Evolutionary conservation across 1,140 invertebrate genomes (phyloP).

Genomic region (Drosophila nikananu): DNA sequence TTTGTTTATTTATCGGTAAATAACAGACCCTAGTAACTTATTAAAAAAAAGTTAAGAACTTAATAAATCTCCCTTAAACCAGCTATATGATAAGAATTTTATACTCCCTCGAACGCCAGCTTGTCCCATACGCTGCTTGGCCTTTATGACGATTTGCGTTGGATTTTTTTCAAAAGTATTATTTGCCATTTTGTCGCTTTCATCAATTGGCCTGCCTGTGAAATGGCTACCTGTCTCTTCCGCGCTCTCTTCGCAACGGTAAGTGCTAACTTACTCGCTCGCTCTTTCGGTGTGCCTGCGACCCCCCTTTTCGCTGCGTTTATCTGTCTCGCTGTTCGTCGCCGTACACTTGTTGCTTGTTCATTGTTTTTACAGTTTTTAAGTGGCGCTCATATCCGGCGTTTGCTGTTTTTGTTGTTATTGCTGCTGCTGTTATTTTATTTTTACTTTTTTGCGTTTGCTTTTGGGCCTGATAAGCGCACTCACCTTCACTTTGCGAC

Average conservation of each 20-base stretch:
- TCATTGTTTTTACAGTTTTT: constrained; percentile 82
- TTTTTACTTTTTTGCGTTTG: constrained; percentile 44
- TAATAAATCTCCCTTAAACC: no score
- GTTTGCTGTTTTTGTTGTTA: constrained; percentile 66
- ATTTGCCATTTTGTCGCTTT: constrained; percentile 81
- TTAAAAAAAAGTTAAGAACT: background rate
- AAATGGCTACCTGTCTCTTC: constrained; percentile 50
- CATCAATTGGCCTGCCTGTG: constrained; percentile 72
- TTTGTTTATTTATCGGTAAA: no score
- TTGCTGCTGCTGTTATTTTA: constrained; percentile 28
- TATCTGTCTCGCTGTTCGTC: constrained; percentile 17
- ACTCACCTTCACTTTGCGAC: constrained; percentile 44
- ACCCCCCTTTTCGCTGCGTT: constrained; percentile 15
- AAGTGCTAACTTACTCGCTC: constrained; percentile 53
- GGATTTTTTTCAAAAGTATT: constrained; percentile 49
- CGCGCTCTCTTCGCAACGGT: constrained; percentile 44
- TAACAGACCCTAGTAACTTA: background rate
- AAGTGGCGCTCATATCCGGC: constrained; percentile 82
- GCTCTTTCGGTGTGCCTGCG: background rate
- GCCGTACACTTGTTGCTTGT: constrained; percentile 69
- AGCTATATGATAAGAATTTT: background rate
- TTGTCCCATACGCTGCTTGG: background rate
- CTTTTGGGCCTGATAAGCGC: constrained; percentile 56
- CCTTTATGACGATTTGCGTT: constrained; percentile 15
- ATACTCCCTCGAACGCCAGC: background rate